Evolutionary conservation across 2,113 vertebrate species (phyloP).

Genomic region (Plestiodon gilberti): DNA sequence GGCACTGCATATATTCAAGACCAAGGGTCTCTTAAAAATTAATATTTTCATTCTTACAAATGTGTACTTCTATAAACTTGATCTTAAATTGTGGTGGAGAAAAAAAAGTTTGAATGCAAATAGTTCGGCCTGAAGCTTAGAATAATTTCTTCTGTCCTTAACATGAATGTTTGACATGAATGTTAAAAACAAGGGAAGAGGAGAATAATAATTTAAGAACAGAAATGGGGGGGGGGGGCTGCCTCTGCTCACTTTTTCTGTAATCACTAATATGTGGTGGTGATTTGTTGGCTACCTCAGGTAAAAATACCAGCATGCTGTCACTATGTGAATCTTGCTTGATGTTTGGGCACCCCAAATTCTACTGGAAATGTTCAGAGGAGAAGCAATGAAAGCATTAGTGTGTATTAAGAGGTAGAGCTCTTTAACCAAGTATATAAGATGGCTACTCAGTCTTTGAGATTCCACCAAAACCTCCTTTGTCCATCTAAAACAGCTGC

Average conservation of each 20-base stretch:
- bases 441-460: not conserved
- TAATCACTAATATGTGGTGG: constrained; percentile 1
- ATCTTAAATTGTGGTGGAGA: constrained; percentile 19
- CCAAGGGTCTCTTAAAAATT: not conserved
- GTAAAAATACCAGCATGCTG: constrained; percentile 37
- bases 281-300: constrained; percentile 47
- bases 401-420: not conserved
- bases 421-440: not conserved
- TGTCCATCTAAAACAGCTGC: not conserved
- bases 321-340: constrained; percentile 17
- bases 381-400: constrained; percentile 1
- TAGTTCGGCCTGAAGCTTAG: constrained; percentile 26
- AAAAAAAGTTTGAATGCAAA: constrained; percentile 11
- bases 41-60: not conserved
- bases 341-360: constrained; percentile 23
- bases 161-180: not conserved
- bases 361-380: not conserved
- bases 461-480: not conserved
- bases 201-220: not conserved
- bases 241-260: constrained; percentile 20
- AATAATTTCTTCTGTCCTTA: not conserved
- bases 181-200: constrained; percentile 37
- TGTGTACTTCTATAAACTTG: constrained; percentile 18
- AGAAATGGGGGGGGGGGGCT: not conserved
- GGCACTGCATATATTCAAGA: not conserved